phyloP scores from a whole-genome alignment of 2,888 invertebrate genomes.

The Tachina lurida region DNA sequence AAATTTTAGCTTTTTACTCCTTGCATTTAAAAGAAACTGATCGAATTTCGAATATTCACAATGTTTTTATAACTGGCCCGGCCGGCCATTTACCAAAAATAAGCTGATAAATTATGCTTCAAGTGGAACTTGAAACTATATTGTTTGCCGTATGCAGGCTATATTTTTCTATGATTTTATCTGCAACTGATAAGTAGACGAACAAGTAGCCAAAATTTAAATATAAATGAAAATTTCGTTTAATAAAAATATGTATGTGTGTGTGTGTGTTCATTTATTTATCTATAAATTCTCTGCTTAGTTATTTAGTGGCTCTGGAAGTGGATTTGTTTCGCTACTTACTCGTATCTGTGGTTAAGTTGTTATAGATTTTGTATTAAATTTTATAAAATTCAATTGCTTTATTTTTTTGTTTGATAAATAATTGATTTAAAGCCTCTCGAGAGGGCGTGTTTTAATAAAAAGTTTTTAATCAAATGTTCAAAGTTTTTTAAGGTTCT shows the following conservation, averaged over 20 bases:
- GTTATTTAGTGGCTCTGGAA: background rate
- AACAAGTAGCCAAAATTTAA: no score
- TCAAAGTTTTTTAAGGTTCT: no score
- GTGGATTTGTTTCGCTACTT: background rate
- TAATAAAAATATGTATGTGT: background rate
- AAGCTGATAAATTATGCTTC: conserved; percentile 20
- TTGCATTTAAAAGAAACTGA: conserved; percentile 37
- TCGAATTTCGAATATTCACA: background rate
- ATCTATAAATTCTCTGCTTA: conserved; percentile 5
- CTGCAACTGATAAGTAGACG: no score
- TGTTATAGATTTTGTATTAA: background rate
- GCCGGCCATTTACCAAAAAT: background rate
- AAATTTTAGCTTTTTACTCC: background rate
- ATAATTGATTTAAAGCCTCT: background rate
- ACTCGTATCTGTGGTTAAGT: no score
- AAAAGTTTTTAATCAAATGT: background rate
- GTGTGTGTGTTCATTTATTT: background rate
- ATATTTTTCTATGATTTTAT: no score
- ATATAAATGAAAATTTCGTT: background rate
- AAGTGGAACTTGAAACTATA: conserved; percentile 9
- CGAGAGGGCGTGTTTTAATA: background rate
- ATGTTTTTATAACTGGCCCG: conserved; percentile 39
- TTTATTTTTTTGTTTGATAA: background rate
- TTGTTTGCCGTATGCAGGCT: background rate
- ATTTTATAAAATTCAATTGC: background rate